Percentiles rank a stretch among this genome's conserved stretches.
Conservation (phyloP, 2,888 invertebrate species). For the Cheiracanthium punctorium region DNA sequence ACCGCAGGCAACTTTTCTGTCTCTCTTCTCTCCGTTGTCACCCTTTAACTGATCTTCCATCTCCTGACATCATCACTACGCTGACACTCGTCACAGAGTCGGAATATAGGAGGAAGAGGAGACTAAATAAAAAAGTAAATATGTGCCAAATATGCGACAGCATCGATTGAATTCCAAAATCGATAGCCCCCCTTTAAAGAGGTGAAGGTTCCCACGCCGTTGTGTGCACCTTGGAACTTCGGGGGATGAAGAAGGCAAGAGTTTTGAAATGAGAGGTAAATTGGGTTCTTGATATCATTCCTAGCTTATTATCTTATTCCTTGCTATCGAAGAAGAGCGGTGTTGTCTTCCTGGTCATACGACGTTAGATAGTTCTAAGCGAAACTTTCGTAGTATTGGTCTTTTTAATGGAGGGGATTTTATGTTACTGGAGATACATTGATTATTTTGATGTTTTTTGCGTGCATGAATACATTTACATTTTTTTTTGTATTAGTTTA, state of each 20-base stretch:
- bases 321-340: no score
- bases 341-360: no score
- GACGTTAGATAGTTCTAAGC: no score
- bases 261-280: slow-evolving; percentile 52
- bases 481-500: no score
- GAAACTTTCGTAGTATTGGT: no score
- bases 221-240: slow-evolving; percentile 41
- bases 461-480: no score
- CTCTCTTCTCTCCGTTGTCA: slow-evolving; percentile 9
- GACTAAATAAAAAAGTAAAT: no score
- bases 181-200: slow-evolving; percentile 23
- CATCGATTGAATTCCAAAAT: slow-evolving; percentile 42
- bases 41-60: slow-evolving; percentile 17
- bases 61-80: slow-evolving; percentile 20
- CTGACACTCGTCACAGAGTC: slow-evolving; percentile 43
- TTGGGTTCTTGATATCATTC: no score
- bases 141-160: slow-evolving; percentile 23
- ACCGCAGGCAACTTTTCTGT: slow-evolving; percentile 35
- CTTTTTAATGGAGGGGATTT: no score
- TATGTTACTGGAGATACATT: no score
- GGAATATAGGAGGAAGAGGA: slow-evolving; percentile 3
- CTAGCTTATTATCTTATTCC: no score
- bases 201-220: slow-evolving; percentile 17
- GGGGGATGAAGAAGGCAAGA: slow-evolving; percentile 21
- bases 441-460: no score